phyloP scores from a whole-genome alignment of 2,113 vertebrate species.

The Tympanuchus pallidicinctus region DNA sequence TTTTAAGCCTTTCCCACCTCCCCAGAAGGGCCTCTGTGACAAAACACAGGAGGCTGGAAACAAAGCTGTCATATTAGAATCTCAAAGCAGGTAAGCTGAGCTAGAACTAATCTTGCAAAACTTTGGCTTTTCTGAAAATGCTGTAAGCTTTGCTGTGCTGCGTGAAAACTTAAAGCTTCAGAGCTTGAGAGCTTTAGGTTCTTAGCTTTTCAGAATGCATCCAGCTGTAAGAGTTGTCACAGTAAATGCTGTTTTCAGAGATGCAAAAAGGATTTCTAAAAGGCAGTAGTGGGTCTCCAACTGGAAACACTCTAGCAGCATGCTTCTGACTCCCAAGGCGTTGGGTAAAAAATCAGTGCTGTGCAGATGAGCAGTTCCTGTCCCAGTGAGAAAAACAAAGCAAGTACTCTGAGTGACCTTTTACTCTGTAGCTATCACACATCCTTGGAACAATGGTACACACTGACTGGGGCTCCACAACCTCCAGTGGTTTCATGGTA shows the following conservation, averaged over 20 bases:
- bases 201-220: background rate
- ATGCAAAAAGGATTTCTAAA: slow-evolving; percentile 52
- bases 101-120: slow-evolving; percentile 19
- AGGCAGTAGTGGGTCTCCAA: background rate
- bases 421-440: slow-evolving; percentile 3
- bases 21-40: slow-evolving; percentile 33
- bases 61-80: background rate
- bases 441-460: slow-evolving; percentile 42
- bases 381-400: background rate
- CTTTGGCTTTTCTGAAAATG: slow-evolving; percentile 6
- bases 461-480: background rate
- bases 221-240: background rate
- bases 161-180: background rate
- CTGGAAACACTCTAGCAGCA: slow-evolving; percentile 47
- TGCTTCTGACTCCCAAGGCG: slow-evolving; percentile 36
- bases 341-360: slow-evolving; percentile 51
- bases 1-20: slow-evolving; percentile 12
- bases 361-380: slow-evolving; percentile 29
- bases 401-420: slow-evolving; percentile 45
- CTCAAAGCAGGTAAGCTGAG: slow-evolving; percentile 15
- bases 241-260: background rate
- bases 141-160: background rate
- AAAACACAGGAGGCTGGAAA: slow-evolving; percentile 21
- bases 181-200: background rate
- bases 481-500: background rate